Evolutionary conservation across 2,888 invertebrate species (phyloP), one percentile per base, ranked within the genome.

Genomic region (Cheilosia scutellata): DNA sequence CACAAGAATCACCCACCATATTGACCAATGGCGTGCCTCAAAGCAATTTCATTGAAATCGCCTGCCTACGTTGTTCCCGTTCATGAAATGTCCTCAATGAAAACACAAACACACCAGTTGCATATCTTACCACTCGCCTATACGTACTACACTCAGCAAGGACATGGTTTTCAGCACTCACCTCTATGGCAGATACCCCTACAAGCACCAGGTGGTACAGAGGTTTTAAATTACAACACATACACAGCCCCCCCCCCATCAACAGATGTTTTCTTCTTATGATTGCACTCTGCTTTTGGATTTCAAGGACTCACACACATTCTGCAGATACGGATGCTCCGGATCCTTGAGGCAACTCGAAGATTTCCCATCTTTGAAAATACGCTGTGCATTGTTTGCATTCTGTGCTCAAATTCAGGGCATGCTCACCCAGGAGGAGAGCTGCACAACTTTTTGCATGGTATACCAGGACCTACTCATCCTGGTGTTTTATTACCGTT

Each of bases 1-100:
- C 49, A 57, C 72, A 68, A 74, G 62, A 72, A 78, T 55, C 62
- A 55, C 66, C 49, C 16, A 37, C 62, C 44, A 51, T n/a, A n/a
- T 74, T 80, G 80, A 80, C 80, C 84, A 80, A 66, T 84, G 49
- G 84, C 84, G 65, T 84, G 84, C 53, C 66, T 42, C 70, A 71
- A 47, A 66, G 80, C 53, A 58, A 84, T 84, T 84, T 80, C 47
- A 75, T 55, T 70, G 37, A 55, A 80, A 75, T 75, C 44, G 44
- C 70, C 27, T 51, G 62, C 57, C 51, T 83, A 40, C 60, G 20
- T 57, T 37, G 60, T 49, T 44, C 20, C 20, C 58, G 63, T 71
- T 76, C 75, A 66, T 75, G 60, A 71, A 84, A 65, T 71, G 63
- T 44, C 71, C 65, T 75, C 65, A 80, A 75, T 80, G 80, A 71